These are phyloP conservation scores for Dicerorhinus sumatrensis DNA, from an alignment of 2,113 vertebrate species.

Conservation along the genomic window DNA sequence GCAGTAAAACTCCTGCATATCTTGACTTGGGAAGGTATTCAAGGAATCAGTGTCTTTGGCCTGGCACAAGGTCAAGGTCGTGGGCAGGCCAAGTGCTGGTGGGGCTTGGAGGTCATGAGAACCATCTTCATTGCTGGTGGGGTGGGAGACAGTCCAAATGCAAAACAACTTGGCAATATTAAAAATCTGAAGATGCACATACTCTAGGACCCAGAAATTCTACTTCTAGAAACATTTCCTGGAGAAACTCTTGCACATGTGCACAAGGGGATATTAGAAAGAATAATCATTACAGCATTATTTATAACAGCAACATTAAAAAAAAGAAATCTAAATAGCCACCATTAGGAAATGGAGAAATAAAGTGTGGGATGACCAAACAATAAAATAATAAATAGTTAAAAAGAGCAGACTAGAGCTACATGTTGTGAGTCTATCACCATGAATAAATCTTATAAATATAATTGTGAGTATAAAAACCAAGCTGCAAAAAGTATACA, in stretches of 20 bases:
- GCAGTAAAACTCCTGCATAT: conserved; percentile 45
- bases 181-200: not conserved
- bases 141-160: not conserved
- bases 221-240: not conserved
- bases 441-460: not conserved
- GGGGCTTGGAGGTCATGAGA: not conserved
- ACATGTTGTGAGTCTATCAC: not conserved
- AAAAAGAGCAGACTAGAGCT: not conserved
- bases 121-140: not conserved
- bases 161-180: not conserved
- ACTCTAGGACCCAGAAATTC: not conserved
- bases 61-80: not conserved
- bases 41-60: conserved; percentile 17
- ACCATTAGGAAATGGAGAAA: conserved; percentile 21
- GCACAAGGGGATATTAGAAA: not conserved
- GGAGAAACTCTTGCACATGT: not conserved
- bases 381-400: not conserved
- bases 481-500: not conserved
- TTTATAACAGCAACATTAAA: not conserved
- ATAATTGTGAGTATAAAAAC: not conserved
- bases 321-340: not conserved
- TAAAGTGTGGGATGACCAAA: not conserved
- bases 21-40: conserved; percentile 37
- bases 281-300: not conserved
- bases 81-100: not conserved